These are phyloP conservation scores for Choreutis nemorana DNA, from an alignment of 2,888 invertebrate genomes.

Conservation along the genomic window DNA sequence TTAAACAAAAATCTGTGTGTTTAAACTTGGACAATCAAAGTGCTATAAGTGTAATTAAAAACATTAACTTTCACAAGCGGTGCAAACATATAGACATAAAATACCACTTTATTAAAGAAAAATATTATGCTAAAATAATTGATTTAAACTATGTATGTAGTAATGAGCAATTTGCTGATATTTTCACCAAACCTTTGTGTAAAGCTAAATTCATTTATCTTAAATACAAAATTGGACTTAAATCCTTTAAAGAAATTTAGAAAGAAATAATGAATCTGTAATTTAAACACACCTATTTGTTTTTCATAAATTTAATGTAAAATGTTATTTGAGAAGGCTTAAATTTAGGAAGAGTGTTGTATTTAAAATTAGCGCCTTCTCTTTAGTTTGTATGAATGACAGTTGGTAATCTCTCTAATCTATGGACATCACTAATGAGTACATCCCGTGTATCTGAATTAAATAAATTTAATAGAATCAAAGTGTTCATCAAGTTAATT, in stretches of 20 bases:
- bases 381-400: no score
- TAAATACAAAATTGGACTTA: conserved; percentile 1
- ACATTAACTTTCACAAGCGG: conserved; percentile 1
- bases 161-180: no score
- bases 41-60: conserved; percentile 3
- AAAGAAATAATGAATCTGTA: background rate
- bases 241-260: background rate
- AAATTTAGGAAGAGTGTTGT: background rate
- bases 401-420: no score
- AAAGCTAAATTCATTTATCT: conserved; percentile 1
- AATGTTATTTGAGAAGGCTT: background rate
- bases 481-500: no score
- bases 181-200: no score
- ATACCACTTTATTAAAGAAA: conserved; percentile 3
- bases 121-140: conserved; percentile 3
- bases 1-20: conserved; percentile 1
- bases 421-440: no score
- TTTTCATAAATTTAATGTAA: background rate
- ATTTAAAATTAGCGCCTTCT: no score
- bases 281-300: no score
- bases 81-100: conserved; percentile 4
- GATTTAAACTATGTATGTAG: no score
- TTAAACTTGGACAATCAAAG: conserved; percentile 4
- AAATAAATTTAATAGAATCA: no score
- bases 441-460: no score